Base-by-base conservation (phyloP, 2,113 vertebrate genomes). In the Nesogale talazaci region DNA sequence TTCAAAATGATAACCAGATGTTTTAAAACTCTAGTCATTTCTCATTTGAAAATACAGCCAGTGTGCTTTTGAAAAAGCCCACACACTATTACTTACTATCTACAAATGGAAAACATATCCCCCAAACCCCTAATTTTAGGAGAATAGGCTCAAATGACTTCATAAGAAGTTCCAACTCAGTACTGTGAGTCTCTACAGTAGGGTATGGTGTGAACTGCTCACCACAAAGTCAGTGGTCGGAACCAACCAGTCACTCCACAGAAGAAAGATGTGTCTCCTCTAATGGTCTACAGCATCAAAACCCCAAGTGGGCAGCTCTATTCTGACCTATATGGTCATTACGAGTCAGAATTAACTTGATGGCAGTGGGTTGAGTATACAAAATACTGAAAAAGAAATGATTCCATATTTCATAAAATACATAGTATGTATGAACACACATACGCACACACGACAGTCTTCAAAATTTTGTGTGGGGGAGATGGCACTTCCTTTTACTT, bases 1-100 rank as follows among this genome's bases (percentile, higher is more conserved):
- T 95, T 46, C 83, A 69, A 93, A 84, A 94, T 77, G 38, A 86
- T 3, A 72, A 78, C 83, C 15, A 78, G 80, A 95, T 63, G 20
- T 36, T 86, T 94, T 83, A 76, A 95, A 90, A 74, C 25, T 40
- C 16, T 74, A n/a, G 34, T 52, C 63, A 86, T 87, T 94, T 69
- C 14, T 87, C 17, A 29, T 94, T 36, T 85, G 79, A 80, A 96
- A 92, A 88, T 31, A 72, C 67, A 57, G 89, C 16, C 63, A 76
- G 38, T 20, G 2, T 56, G 40, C 63, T 90, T 84, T 52, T 40
- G 15, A 65, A 83, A 70, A 89, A 86, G 61, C 25, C n/a, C 46
- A 29, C 4, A 52, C 46, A 57, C 59, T 27, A 61, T 40, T 65
- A 86, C 34, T 17, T 65, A 82, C 63, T 69, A 85, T 75, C 36